Evolutionary conservation across 1,140 invertebrate genomes (phyloP).

Genomic region (Eulimnadia texana): DNA sequence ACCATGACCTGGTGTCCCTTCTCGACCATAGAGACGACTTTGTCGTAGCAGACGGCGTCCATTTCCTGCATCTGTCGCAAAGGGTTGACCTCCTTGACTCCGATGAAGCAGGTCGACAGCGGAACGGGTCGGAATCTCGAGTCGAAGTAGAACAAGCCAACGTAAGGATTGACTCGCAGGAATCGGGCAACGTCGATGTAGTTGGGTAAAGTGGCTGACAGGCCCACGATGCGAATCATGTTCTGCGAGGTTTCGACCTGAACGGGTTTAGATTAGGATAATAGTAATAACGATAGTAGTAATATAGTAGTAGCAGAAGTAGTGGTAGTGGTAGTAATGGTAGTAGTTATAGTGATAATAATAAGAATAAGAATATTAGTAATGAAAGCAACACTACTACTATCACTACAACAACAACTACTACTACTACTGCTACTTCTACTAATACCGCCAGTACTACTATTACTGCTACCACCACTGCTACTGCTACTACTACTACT

Average conservation of each 20-base stretch:
- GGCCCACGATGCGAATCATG: slow-evolving; percentile 93
- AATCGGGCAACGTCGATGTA: slow-evolving; percentile 94
- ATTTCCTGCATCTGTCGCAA: slow-evolving; percentile 67
- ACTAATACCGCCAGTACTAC: no score
- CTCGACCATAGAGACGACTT: slow-evolving; percentile 70
- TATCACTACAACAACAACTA: no score
- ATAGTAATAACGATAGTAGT: background rate
- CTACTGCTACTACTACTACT: no score
- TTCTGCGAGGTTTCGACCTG: slow-evolving; percentile 84
- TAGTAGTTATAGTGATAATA: no score
- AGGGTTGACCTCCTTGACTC: slow-evolving; percentile 64
- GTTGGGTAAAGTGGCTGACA: slow-evolving; percentile 95
- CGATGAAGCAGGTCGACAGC: slow-evolving; percentile 79
- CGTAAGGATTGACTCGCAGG: slow-evolving; percentile 78
- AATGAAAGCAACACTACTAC: no score
- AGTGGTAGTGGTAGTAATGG: no score
- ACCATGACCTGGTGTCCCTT: slow-evolving; percentile 96
- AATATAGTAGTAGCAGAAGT: no score
- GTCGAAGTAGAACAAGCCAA: slow-evolving; percentile 95
- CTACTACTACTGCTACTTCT: no score
- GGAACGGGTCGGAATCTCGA: slow-evolving; percentile 91
- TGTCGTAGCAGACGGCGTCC: slow-evolving; percentile 88
- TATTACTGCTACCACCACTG: no score
- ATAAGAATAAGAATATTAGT: no score
- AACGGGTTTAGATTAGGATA: slow-evolving; percentile 21